These are phyloP conservation scores for Shinisaurus crocodilurus DNA, from an alignment of 2,113 vertebrate genomes.

Conservation along the genomic window DNA sequence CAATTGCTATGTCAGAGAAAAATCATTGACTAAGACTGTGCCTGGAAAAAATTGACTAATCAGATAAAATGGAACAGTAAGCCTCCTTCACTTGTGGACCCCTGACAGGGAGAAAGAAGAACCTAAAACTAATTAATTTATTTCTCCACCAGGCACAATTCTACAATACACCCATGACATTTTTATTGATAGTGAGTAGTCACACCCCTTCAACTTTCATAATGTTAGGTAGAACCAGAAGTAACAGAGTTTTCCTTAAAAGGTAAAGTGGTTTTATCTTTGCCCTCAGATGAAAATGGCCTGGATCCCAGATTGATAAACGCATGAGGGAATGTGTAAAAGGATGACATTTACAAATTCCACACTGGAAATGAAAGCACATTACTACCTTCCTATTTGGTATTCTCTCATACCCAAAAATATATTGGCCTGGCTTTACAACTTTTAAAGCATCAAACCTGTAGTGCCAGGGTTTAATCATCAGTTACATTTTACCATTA, in stretches of 20 bases:
- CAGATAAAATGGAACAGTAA: slow-evolving; percentile 15
- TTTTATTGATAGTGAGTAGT: slow-evolving; percentile 10
- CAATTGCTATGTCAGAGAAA: slow-evolving; percentile 22
- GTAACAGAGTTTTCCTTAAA: background rate
- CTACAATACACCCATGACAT: background rate
- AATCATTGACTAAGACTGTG: slow-evolving; percentile 19
- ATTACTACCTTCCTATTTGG: background rate
- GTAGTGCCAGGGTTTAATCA: background rate
- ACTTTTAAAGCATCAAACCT: background rate
- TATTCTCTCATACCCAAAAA: background rate
- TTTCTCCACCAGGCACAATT: slow-evolving; percentile 2
- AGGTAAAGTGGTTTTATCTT: background rate
- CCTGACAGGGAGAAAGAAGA: background rate
- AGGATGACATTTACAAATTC: background rate
- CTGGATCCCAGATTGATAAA: background rate
- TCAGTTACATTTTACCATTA: background rate
- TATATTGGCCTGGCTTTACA: background rate
- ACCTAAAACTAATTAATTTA: slow-evolving; percentile 15
- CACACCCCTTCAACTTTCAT: background rate
- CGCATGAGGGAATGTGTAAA: background rate
- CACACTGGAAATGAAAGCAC: background rate
- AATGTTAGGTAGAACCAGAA: background rate
- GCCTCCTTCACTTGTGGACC: background rate
- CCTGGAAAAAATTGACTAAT: slow-evolving; percentile 11
- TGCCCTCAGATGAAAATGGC: background rate